Conservation (phyloP, 2,888 invertebrate genomes). For the Protonemura montana region DNA sequence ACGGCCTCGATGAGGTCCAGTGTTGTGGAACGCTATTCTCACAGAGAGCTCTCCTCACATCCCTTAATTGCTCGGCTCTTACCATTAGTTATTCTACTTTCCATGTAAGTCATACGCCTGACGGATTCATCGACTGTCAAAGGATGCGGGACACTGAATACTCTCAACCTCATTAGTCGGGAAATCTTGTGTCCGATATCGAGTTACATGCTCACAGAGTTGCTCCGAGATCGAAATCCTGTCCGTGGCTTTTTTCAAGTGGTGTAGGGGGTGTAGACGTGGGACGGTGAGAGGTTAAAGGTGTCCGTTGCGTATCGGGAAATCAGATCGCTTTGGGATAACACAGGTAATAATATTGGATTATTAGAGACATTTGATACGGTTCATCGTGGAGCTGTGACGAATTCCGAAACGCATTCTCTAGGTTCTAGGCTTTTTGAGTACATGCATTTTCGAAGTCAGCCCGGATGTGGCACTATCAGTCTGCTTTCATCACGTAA, state of each 20-base stretch:
- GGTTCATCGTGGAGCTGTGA: conserved; percentile 9
- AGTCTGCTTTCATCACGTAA: neutral
- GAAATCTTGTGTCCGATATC: conserved; percentile 8
- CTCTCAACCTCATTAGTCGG: conserved; percentile 12
- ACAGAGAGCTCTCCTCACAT: neutral
- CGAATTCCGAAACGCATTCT: conserved; percentile 9
- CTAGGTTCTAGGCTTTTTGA: neutral
- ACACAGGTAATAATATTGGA: conserved; percentile 1
- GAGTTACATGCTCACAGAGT: conserved; percentile 20
- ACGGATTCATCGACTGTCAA: conserved; percentile 9
- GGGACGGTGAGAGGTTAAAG: neutral
- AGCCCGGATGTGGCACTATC: neutral
- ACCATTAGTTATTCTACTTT: neutral
- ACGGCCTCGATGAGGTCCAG: too few relatives aligned
- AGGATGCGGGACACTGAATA: neutral
- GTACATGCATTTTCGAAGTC: neutral
- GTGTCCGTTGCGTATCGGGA: conserved; percentile 9
- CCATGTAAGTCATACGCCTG: conserved; percentile 9
- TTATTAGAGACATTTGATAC: conserved; percentile 27
- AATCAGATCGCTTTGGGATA: conserved; percentile 24
- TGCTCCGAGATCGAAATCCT: neutral
- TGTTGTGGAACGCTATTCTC: too few relatives aligned
- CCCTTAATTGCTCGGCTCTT: neutral
- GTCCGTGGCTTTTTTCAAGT: neutral
- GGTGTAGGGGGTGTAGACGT: neutral